These are phyloP conservation scores for Trachops cirrhosus DNA, from an alignment of 2,797 vertebrate genomes.

Conservation along the genomic window DNA sequence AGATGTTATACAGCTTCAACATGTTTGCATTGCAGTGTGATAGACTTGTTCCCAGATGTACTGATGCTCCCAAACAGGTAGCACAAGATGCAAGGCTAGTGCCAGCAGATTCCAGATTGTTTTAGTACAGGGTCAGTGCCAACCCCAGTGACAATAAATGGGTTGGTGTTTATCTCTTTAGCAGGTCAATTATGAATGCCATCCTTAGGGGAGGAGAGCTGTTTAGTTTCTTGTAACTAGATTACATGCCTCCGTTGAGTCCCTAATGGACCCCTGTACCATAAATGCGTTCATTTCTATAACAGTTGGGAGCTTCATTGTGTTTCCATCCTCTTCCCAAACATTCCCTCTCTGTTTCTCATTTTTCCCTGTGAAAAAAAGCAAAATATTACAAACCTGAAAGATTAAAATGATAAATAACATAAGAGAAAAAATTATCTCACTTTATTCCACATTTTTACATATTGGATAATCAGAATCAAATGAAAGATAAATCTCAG, in stretches of 20 bases:
- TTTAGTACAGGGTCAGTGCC: not conserved
- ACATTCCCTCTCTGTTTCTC: not conserved
- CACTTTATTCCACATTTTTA: not conserved
- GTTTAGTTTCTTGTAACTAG: conserved; percentile 75
- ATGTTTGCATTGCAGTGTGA: conserved; percentile 65
- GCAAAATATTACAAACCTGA: not conserved
- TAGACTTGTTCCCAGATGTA: conserved; percentile 6
- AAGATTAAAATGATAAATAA: conserved; percentile 43
- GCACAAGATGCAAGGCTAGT: not conserved
- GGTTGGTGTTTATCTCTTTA: conserved; percentile 66
- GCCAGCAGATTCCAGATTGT: conserved; percentile 1
- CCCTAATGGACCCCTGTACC: conserved; percentile 57
- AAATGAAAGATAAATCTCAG: not conserved
- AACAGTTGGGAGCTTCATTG: conserved; percentile 56
- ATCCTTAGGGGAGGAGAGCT: conserved; percentile 21
- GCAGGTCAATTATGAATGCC: conserved; percentile 58
- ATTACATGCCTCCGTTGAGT: conserved; percentile 75
- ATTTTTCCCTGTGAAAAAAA: not conserved
- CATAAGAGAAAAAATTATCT: not conserved
- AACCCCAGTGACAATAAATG: conserved; percentile 36
- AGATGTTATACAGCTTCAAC: conserved; percentile 75
- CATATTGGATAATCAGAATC: not conserved
- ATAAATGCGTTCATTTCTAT: conserved; percentile 55
- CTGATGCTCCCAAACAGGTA: conserved; percentile 43
- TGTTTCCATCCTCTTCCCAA: not conserved